Conservation (phyloP, 2,888 invertebrate species). For the Cybosia mesomella region DNA sequence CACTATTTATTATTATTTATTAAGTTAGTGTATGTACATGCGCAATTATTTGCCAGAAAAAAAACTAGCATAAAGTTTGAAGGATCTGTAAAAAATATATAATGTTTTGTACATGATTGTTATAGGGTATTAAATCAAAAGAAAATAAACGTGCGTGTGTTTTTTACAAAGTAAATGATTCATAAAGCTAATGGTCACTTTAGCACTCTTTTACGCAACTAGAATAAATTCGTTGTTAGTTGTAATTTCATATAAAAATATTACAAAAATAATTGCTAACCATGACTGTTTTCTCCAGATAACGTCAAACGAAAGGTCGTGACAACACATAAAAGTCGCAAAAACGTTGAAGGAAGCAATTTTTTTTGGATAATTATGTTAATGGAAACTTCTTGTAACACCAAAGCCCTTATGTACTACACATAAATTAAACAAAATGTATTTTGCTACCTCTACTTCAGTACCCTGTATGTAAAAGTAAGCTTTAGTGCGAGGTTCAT, state of each 20-base stretch:
- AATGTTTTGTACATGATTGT: too few relatives aligned
- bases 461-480: not conserved
- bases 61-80: too few relatives aligned
- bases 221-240: not conserved
- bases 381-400: constrained; percentile 7
- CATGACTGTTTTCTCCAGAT: not conserved
- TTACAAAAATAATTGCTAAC: not conserved
- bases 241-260: not conserved
- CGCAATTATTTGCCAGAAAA: too few relatives aligned
- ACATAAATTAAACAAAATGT: not conserved
- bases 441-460: not conserved
- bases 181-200: not conserved
- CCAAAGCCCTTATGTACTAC: not conserved
- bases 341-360: not conserved
- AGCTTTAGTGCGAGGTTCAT: not conserved
- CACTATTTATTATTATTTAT: too few relatives aligned
- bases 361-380: constrained; percentile 8
- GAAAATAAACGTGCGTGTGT: not conserved
- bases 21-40: too few relatives aligned
- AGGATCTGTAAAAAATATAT: too few relatives aligned
- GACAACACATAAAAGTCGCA: not conserved
- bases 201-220: not conserved
- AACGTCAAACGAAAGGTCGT: constrained; percentile 3
- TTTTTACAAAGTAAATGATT: not conserved
- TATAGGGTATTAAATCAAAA: not conserved